These are phyloP conservation scores for Ammodramus savannarum DNA, from an alignment of 2,113 vertebrate species.

Conservation along the genomic window DNA sequence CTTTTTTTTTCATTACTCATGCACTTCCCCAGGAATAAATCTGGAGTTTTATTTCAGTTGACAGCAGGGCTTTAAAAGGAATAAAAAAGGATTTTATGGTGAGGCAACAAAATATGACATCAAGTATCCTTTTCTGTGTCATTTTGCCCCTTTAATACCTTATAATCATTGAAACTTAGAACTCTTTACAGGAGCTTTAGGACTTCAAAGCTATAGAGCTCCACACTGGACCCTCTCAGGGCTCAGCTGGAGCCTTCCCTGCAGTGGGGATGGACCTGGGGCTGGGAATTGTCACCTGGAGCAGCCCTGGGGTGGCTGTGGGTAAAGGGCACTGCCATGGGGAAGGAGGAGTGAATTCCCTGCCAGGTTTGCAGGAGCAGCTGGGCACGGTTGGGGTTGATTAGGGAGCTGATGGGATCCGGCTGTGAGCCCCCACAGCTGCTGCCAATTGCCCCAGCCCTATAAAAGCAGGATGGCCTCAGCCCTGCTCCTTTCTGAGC, in stretches of 20 bases:
- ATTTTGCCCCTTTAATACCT: not conserved
- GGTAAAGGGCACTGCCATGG: rapidly evolving
- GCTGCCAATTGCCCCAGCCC: not conserved
- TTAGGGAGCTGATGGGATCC: rapidly evolving
- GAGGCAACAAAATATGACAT: not conserved
- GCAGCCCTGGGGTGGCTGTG: not conserved
- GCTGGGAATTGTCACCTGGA: not conserved
- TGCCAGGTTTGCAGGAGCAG: not conserved
- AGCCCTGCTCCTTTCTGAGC: rapidly evolving
- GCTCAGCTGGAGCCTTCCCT: not conserved
- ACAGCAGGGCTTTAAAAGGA: not conserved
- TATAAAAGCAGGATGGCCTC: not conserved
- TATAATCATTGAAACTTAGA: not conserved
- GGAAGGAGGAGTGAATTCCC: rapidly evolving
- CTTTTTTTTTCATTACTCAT: not conserved
- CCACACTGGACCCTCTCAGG: not conserved
- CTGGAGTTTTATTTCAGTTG: not conserved
- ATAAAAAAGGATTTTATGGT: not conserved
- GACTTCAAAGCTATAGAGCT: not conserved
- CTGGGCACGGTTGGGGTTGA: not conserved
- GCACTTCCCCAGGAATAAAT: not conserved
- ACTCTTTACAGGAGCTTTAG: not conserved
- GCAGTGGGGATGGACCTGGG: rapidly evolving
- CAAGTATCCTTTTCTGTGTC: not conserved
- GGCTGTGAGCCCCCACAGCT: not conserved